Base-by-base conservation (phyloP, 2,888 invertebrate genomes). In the Micoletzkya japonica region DNA sequence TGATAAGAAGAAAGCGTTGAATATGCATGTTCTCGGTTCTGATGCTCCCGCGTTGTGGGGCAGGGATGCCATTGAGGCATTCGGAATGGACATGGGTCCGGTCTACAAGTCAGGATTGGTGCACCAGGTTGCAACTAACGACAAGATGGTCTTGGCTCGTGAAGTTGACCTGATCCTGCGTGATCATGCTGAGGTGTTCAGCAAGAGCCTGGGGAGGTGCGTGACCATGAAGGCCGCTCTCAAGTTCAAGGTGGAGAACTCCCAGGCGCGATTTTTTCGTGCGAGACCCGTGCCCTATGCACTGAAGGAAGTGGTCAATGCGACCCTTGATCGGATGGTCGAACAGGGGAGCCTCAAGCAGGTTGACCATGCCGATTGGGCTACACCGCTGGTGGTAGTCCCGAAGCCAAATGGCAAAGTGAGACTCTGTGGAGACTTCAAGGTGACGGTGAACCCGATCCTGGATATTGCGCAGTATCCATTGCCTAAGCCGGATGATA, bases 401-500 rank as follows among this genome's bases (percentile, higher is more conserved):
- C 61, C 61, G 2, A 61, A 61, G 36, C 49, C 61, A 26, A 36
- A 30, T 20, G 61, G 61, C 30, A 61, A 49, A 49, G 49, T 61
- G 30, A 61, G 61, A 30, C 30, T 61, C 2, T 49, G 61, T 24
- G 49, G 61, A 61, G 59, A 59, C 37, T 59, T 70, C 54, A 72
- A 72, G 49, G 72, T 72, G 4, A 70, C 72, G 34, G 72, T 72
- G 0, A 72, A 72, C 44, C 64, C 72, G 17, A 58, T 56, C 2
- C 39, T 72, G 26, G 72, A 70, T 49, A 72, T 73, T 32, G 39
- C 70, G 39, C 70, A 73, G 58, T 66, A 73, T 36, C 73, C 73
- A 26, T 63, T 73, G 26, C 73, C 73, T 0, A 58, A 61, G 28
- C 73, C 73, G 0, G 73, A 73, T 52, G 70, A 70, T 24, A 28